These are phyloP conservation scores for Oreocharis arfaki DNA, from an alignment of 2,113 vertebrate species.

Conservation along the genomic window DNA sequence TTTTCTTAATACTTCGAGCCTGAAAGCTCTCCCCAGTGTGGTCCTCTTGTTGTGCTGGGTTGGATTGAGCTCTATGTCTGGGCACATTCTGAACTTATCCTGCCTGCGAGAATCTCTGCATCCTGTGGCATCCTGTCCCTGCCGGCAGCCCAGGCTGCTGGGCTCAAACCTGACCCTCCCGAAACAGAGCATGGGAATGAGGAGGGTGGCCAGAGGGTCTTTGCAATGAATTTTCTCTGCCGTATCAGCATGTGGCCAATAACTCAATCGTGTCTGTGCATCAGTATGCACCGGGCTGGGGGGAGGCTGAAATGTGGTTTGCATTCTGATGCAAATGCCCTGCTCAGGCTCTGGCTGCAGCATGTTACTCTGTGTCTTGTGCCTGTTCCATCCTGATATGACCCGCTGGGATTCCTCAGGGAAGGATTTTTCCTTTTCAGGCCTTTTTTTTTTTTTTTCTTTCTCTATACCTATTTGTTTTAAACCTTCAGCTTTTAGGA, in stretches of 20 bases:
- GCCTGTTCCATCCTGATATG: background rate
- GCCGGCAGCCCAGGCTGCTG: background rate
- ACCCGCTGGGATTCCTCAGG: background rate
- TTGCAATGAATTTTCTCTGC: background rate
- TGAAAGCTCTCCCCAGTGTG: background rate
- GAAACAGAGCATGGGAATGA: background rate
- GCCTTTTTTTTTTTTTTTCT: background rate
- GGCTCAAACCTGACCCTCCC: background rate
- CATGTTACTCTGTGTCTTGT: rapidly evolving
- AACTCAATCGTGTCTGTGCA: background rate
- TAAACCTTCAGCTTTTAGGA: background rate
- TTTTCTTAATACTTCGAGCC: background rate
- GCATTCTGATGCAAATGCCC: background rate
- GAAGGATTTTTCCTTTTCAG: background rate
- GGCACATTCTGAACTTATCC: rapidly evolving
- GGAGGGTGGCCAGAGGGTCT: background rate
- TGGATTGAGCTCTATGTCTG: background rate
- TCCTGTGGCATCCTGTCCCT: background rate
- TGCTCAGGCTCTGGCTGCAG: background rate
- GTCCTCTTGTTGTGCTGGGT: background rate
- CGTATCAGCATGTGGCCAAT: background rate
- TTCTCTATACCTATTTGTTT: background rate
- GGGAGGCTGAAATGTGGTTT: background rate
- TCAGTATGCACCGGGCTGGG: background rate
- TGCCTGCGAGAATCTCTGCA: background rate